phyloP scores from a whole-genome alignment of 2,797 vertebrate genomes.

The Aratinga solstitialis region DNA sequence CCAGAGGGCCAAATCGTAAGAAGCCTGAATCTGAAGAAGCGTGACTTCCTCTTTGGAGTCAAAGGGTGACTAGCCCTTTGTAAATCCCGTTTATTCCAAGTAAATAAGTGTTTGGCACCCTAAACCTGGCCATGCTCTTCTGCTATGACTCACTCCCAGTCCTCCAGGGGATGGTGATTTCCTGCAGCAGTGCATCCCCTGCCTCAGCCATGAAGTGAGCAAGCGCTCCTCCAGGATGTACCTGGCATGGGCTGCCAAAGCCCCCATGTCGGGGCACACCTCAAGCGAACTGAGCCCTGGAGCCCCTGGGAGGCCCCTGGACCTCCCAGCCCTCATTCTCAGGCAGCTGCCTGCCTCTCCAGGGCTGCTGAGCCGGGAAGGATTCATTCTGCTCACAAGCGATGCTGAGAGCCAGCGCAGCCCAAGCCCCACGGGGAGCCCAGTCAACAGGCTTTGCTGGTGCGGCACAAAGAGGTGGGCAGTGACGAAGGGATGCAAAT shows the following conservation, averaged over 20 bases:
- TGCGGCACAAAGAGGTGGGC: background rate
- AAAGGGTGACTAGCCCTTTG: background rate
- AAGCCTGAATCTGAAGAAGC: background rate
- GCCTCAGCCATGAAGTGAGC: accelerated
- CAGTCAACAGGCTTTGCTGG: background rate
- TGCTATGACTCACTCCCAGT: background rate
- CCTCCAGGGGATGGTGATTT: background rate
- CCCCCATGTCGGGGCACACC: background rate
- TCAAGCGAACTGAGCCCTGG: background rate
- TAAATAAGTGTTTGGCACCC: background rate
- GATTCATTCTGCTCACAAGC: background rate
- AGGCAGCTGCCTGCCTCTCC: background rate
- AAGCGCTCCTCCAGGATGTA: accelerated
- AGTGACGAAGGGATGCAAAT: background rate
- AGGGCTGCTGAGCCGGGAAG: background rate
- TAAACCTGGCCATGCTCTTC: background rate
- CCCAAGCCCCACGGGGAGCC: background rate
- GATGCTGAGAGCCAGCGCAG: background rate
- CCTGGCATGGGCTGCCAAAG: accelerated
- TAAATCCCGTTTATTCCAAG: background rate
- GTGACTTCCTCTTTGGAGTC: background rate
- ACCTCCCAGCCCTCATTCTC: background rate
- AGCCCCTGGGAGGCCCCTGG: background rate
- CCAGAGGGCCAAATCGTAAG: background rate
- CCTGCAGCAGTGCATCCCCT: accelerated